These are phyloP conservation scores for Alethe castanea DNA, from an alignment of 2,113 vertebrate species.

Conservation along the genomic window DNA sequence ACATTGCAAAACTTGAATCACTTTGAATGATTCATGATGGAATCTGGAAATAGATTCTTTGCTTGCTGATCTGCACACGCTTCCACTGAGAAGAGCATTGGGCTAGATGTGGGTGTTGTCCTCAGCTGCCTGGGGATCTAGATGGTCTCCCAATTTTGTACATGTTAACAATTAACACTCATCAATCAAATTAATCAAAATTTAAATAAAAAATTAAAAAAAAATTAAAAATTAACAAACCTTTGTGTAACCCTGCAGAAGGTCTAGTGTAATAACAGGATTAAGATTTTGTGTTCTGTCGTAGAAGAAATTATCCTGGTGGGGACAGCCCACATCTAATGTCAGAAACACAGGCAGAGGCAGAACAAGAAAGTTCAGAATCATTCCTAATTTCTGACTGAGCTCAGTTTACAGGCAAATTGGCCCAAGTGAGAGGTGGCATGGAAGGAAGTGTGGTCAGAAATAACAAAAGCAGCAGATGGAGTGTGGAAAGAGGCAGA, in stretches of 20 bases:
- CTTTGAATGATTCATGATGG: neutral
- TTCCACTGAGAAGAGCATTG: neutral
- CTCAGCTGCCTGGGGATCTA: neutral
- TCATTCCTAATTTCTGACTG: neutral
- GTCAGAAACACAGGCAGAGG: neutral
- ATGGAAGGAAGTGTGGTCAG: neutral
- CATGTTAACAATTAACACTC: neutral
- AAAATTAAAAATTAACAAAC: neutral
- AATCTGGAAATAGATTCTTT: neutral
- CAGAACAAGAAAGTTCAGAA: neutral
- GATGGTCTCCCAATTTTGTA: neutral
- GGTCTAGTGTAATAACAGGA: neutral
- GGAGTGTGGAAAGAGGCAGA: neutral
- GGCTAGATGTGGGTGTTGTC: neutral
- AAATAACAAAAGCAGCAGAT: constrained; percentile 8
- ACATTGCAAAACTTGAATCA: neutral
- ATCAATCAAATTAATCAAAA: too few relatives aligned
- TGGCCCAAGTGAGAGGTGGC: neutral
- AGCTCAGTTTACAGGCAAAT: neutral
- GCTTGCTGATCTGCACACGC: neutral
- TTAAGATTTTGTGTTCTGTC: neutral
- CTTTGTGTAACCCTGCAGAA: neutral
- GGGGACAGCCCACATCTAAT: neutral
- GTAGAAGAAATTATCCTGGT: neutral
- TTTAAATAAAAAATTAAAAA: too few relatives aligned